Base-by-base conservation (phyloP, 2,888 invertebrate genomes). In the Agrilus cyanescens region DNA sequence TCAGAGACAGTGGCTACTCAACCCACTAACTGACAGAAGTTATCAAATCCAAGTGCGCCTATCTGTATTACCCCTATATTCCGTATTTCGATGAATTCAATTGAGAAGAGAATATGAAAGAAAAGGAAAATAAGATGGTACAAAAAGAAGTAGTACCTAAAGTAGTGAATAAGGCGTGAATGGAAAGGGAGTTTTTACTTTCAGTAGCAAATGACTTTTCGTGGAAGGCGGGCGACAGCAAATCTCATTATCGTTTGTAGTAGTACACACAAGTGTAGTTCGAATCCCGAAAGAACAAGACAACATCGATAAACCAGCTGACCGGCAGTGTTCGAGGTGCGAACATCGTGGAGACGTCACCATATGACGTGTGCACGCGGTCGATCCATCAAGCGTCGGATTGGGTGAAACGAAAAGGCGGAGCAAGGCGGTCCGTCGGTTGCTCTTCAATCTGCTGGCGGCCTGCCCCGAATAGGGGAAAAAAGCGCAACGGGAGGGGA, bases 391-490 rank as follows among this genome's bases (percentile, higher is more conserved):
- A 63, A 59, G 56, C 58, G 57, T 55, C 53, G 61, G 60, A 65
- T 66, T 66, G 65, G 66, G 65, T 62, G 61, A 65, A 62, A 63
- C 63, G 59, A 54, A 59, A 54, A 56, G 66, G 63, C 64, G 65
- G 63, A 64, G 65, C 72, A 67, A 67, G 65, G 67, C 70, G 61
- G 64, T 58, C 57, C 59, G 53, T 42, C 53, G 55, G 52, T 55
- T 56, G 57, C 59, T 58, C 60, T 60, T 61, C 62, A 62, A 61
- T 59, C 60, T 59, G 59, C 61, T 58, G 61, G 51, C 65, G 67
- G 64, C 68, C 62, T 69, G 69, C 66, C 69, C 65, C 60, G 60
- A 65, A 65, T 68, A 66, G 70, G 70, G 69, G 70, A 71, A 71
- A 71, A 70, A 63, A 59, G 58, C 60, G 46, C 45, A 47, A 53